Evolutionary conservation across 2,797 vertebrate genomes (phyloP).

Genomic region (Anguilla marmorata): DNA sequence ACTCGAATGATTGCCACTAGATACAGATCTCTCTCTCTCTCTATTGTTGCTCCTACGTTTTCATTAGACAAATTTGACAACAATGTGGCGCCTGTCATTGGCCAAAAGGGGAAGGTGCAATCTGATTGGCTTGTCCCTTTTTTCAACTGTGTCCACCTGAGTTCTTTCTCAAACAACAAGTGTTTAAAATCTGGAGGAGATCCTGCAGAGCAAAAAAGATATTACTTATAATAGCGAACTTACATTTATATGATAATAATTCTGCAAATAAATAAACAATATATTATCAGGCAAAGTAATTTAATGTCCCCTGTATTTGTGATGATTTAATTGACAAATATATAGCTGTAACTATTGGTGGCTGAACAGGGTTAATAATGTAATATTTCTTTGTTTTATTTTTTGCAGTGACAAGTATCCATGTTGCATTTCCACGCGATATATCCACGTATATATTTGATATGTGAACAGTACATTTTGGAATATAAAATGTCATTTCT

Average conservation of each 20-base stretch:
- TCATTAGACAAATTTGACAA: slow-evolving; percentile 99
- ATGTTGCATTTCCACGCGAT: neutral
- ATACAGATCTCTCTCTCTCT: slow-evolving; percentile 81
- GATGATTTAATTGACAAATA: slow-evolving; percentile 14
- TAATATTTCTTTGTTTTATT: slow-evolving; percentile 9
- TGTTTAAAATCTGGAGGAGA: slow-evolving; percentile 74
- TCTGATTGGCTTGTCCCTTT: slow-evolving; percentile 86
- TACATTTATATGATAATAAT: slow-evolving; percentile 48
- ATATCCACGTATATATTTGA: neutral
- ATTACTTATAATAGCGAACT: slow-evolving; percentile 56
- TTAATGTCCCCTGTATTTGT: slow-evolving; percentile 27
- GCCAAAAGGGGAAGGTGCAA: slow-evolving; percentile 80
- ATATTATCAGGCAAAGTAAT: slow-evolving; percentile 18
- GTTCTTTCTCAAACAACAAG: slow-evolving; percentile 80
- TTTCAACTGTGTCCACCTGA: slow-evolving; percentile 88
- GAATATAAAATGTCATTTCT: slow-evolving; percentile 20
- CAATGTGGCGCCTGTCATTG: slow-evolving; percentile 98
- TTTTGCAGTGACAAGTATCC: neutral
- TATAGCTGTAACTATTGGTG: neutral
- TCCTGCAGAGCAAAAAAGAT: slow-evolving; percentile 70
- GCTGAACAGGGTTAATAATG: slow-evolving; percentile 16
- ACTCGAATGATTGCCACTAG: slow-evolving; percentile 79
- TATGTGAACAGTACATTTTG: slow-evolving; percentile 1
- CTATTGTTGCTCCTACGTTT: slow-evolving; percentile 94
- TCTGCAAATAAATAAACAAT: slow-evolving; percentile 30